Percentiles rank a stretch among this genome's conserved stretches.
Evolutionary conservation across 2,888 invertebrate genomes (phyloP).

Genomic region (Drosophila macrospina): DNA sequence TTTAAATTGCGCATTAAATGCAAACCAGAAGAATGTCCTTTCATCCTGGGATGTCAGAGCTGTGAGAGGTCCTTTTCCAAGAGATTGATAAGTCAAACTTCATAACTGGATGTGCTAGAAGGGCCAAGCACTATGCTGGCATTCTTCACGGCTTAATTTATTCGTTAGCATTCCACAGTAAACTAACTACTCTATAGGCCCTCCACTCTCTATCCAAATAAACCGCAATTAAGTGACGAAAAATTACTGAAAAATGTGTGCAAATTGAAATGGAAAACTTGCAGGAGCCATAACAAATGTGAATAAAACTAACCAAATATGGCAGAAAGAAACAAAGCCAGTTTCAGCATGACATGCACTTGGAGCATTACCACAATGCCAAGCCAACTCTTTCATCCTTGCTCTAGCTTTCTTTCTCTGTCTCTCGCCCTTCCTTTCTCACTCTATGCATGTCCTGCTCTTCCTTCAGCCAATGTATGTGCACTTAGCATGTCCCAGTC

Average conservation of each 20-base stretch:
- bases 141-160: constrained; percentile 41
- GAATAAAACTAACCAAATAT: constrained; percentile 37
- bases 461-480: constrained; percentile 25
- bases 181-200: neutral
- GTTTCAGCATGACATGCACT: constrained; percentile 59
- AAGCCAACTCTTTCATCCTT: neutral
- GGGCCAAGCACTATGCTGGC: constrained; percentile 36
- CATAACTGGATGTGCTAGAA: constrained; percentile 59
- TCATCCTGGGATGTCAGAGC: constrained; percentile 36
- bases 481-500: constrained; percentile 72
- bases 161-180: constrained; percentile 15
- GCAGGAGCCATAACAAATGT: constrained; percentile 34
- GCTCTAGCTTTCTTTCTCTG: neutral
- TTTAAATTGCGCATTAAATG: constrained; percentile 77
- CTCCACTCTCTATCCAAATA: neutral
- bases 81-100: constrained; percentile 78
- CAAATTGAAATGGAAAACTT: constrained; percentile 62
- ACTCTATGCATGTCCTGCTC: neutral
- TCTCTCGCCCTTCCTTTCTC: neutral
- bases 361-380: constrained; percentile 43
- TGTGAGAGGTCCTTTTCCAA: constrained; percentile 52
- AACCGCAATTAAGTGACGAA: constrained; percentile 37
- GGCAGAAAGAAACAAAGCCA: constrained; percentile 32
- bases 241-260: constrained; percentile 34
- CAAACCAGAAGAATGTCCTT: constrained; percentile 48